A percentile compares a stretch with the other conserved stretches of the same genome.
phyloP scores from a whole-genome alignment of 2,797 vertebrate species.

The Anabacerthia variegaticeps region DNA sequence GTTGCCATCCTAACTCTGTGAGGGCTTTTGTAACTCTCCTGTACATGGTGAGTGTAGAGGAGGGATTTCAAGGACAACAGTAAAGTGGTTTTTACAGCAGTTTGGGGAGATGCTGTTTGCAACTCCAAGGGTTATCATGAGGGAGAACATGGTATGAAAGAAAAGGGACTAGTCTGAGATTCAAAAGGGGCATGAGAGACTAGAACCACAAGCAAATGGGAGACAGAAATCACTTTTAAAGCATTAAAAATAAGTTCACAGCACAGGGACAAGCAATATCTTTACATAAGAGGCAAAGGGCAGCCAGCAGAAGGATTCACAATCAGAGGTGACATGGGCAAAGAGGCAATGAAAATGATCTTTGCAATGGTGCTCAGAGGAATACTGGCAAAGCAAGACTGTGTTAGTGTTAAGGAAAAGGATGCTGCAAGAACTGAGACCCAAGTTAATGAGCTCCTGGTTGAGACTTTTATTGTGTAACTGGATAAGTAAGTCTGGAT shows the following conservation, averaged over 20 bases:
- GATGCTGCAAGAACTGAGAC: neutral
- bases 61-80: neutral
- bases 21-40: neutral
- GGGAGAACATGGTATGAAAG: neutral
- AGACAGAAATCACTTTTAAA: neutral
- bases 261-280: neutral
- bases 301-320: neutral
- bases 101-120: neutral
- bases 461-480: neutral
- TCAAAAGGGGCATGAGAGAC: neutral
- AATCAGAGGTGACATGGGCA: neutral
- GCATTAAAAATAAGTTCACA: neutral
- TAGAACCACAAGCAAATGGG: neutral
- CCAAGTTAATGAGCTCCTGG: neutral
- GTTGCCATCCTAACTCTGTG: neutral
- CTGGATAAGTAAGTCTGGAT: neutral
- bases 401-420: neutral
- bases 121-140: neutral
- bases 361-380: neutral
- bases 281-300: neutral
- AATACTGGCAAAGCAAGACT: neutral
- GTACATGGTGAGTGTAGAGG: neutral
- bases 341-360: neutral
- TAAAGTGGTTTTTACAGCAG: neutral
- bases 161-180: neutral